Conservation (phyloP, 2,113 vertebrate species). For the Salvelinus fontinalis region DNA sequence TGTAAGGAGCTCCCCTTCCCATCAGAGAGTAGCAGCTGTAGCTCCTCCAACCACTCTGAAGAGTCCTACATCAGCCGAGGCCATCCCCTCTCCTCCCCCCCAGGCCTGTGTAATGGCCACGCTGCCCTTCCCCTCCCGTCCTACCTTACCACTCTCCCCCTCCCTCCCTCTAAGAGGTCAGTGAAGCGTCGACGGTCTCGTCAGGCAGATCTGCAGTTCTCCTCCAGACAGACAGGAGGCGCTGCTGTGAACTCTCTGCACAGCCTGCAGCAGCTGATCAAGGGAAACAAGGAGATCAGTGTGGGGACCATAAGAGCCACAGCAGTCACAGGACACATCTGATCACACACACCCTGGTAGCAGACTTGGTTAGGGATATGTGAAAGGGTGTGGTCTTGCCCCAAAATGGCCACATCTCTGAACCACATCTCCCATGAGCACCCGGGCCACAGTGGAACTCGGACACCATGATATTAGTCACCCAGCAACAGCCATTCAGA, state of each 20-base stretch:
- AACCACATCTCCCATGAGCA: slow-evolving; percentile 48
- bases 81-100: slow-evolving; percentile 67
- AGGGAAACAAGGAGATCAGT: slow-evolving; percentile 89
- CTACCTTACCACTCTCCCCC: slow-evolving; percentile 43
- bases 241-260: slow-evolving; percentile 80
- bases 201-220: slow-evolving; percentile 81
- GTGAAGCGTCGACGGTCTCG: slow-evolving; percentile 87
- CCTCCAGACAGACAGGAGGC: slow-evolving; percentile 31
- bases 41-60: slow-evolving; percentile 87
- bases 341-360: slow-evolving; percentile 61
- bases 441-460: slow-evolving; percentile 57
- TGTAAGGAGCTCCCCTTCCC: slow-evolving; percentile 74
- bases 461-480: slow-evolving; percentile 32
- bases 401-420: slow-evolving; percentile 25
- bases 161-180: slow-evolving; percentile 75
- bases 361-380: slow-evolving; percentile 20
- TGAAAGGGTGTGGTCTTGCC: slow-evolving; percentile 27
- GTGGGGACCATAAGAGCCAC: slow-evolving; percentile 89
- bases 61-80: slow-evolving; percentile 88
- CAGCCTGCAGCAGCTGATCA: slow-evolving; percentile 91
- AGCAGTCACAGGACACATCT: slow-evolving; percentile 87
- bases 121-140: slow-evolving; percentile 60
- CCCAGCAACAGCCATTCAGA: slow-evolving; percentile 74
- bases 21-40: slow-evolving; percentile 87
- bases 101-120: slow-evolving; percentile 84